These are phyloP conservation scores for Chrysogorgia sp. DNA, from an alignment of 92 coral and sea anemone genomes.

Conservation along the genomic window DNA sequence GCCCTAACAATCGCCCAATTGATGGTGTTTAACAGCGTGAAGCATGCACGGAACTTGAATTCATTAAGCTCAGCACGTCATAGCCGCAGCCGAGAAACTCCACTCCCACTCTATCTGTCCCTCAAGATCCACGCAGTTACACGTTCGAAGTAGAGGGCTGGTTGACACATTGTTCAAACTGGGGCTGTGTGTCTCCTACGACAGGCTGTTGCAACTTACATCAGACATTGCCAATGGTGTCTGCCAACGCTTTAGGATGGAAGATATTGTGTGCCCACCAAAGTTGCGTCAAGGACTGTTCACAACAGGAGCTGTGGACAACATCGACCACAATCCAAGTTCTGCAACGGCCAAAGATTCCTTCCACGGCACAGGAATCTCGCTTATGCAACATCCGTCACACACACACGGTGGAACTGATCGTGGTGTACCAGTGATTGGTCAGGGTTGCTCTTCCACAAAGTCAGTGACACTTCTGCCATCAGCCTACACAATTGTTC, in stretches of 20 bases:
- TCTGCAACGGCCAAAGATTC: no score
- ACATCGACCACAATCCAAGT: slow-evolving; percentile 70
- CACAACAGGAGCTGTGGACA: slow-evolving; percentile 66
- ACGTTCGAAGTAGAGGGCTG: slow-evolving; percentile 50
- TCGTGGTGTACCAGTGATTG: slow-evolving; percentile 51
- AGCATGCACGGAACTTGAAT: slow-evolving; percentile 31
- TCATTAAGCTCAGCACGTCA: slow-evolving; percentile 39
- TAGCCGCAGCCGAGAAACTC: slow-evolving; percentile 48
- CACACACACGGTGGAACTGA: slow-evolving; percentile 36
- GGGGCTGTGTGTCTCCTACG: slow-evolving; percentile 61
- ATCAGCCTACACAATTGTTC: slow-evolving; percentile 54
- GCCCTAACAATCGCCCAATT: slow-evolving; percentile 36
- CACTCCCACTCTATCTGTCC: slow-evolving; percentile 52
- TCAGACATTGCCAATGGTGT: slow-evolving; percentile 49
- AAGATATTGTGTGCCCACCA: slow-evolving; percentile 62
- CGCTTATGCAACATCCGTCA: slow-evolving; percentile 53
- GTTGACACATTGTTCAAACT: slow-evolving; percentile 57
- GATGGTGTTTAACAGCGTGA: slow-evolving; percentile 50
- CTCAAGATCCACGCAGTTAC: slow-evolving; percentile 64
- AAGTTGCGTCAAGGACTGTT: slow-evolving; percentile 55
- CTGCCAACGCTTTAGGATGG: slow-evolving; percentile 48
- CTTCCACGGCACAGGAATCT: slow-evolving; percentile 59
- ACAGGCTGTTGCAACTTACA: slow-evolving; percentile 59
- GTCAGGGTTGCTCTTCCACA: slow-evolving; percentile 38
- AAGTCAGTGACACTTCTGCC: slow-evolving; percentile 59